Evolutionary conservation across 1,140 invertebrate species (phyloP).

Genomic region (Ephestia elutella): DNA sequence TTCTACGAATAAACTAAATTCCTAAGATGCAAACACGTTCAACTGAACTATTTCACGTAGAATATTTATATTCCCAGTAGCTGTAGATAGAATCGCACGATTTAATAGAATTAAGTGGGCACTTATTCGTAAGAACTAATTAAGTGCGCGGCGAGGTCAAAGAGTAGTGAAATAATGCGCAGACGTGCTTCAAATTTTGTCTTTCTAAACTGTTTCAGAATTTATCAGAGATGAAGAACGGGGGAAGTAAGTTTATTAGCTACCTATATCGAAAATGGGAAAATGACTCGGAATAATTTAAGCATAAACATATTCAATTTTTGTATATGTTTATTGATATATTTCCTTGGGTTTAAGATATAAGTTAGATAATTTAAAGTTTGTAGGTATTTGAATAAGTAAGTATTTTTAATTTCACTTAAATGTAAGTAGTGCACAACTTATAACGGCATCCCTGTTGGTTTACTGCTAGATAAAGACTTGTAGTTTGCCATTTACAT

Average conservation of each 20-base stretch:
- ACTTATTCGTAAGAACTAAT: slow-evolving; percentile 44
- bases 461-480: too few relatives aligned
- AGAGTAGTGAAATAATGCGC: slow-evolving; percentile 17
- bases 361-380: too few relatives aligned
- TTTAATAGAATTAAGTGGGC: slow-evolving; percentile 41
- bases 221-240: background rate
- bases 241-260: background rate
- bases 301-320: too few relatives aligned
- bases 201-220: background rate
- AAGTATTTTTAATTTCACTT: too few relatives aligned
- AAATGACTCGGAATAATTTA: too few relatives aligned
- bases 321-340: too few relatives aligned
- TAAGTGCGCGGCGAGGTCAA: slow-evolving; percentile 33
- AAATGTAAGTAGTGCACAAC: too few relatives aligned
- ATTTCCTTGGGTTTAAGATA: too few relatives aligned
- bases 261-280: too few relatives aligned
- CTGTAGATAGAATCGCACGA: slow-evolving; percentile 30
- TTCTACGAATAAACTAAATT: background rate
- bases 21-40: background rate
- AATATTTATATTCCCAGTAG: slow-evolving; percentile 22
- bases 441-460: too few relatives aligned
- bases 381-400: too few relatives aligned
- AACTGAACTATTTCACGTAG: slow-evolving; percentile 13
- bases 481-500: too few relatives aligned
- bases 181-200: slow-evolving; percentile 6